Conservation (phyloP, 2,888 invertebrate genomes). For the Caenorhabditis sinica region DNA sequence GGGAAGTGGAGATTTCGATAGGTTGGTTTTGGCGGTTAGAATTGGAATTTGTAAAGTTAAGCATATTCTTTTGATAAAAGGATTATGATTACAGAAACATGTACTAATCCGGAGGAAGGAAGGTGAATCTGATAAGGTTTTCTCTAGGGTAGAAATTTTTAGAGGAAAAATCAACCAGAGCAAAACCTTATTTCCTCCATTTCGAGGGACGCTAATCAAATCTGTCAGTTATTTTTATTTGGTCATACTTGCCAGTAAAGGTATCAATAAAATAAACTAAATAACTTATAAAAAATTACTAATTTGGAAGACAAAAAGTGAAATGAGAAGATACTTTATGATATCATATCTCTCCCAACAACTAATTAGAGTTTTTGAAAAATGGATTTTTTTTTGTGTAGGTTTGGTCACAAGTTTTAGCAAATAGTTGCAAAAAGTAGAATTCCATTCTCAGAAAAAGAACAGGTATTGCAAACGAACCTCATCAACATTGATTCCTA, state of each 20-base stretch:
- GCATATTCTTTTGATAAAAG: conserved; percentile 13
- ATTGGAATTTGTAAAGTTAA: conserved; percentile 13
- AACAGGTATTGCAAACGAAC: background rate
- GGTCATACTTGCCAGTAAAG: too few relatives aligned
- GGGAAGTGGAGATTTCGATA: background rate
- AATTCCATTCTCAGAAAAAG: conserved; percentile 3
- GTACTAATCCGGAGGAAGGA: conserved; percentile 10
- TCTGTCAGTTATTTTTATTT: too few relatives aligned
- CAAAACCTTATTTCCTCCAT: too few relatives aligned
- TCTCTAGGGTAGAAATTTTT: background rate
- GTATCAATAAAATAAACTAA: too few relatives aligned
- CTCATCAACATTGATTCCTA: background rate
- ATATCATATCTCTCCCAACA: conserved; percentile 1
- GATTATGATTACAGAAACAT: conserved; percentile 32
- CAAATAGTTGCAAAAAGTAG: background rate
- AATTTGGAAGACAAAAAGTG: too few relatives aligned
- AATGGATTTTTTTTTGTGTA: too few relatives aligned
- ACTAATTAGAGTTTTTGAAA: background rate
- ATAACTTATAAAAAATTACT: too few relatives aligned
- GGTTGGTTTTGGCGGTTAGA: background rate
- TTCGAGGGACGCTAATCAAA: too few relatives aligned
- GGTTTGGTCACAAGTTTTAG: conserved; percentile 18
- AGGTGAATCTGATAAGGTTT: conserved; percentile 16
- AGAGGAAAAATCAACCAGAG: background rate
- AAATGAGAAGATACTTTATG: background rate